phyloP scores from a whole-genome alignment of 2,888 invertebrate species.

The Chrysotoxum bicinctum region DNA sequence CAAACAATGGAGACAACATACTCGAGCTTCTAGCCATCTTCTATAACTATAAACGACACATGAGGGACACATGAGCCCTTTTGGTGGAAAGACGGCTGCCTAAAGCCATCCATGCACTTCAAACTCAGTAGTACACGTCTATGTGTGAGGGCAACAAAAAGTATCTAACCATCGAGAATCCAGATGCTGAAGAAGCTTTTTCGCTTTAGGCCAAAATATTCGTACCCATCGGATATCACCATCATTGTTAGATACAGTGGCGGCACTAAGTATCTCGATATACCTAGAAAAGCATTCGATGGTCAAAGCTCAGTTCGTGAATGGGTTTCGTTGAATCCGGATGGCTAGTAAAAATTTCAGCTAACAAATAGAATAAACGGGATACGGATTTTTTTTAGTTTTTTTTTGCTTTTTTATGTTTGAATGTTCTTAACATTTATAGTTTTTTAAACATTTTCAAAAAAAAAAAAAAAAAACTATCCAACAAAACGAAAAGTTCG shows the following conservation, averaged over 20 bases:
- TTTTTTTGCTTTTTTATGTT: slow-evolving; percentile 33
- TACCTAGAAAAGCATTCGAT: slow-evolving; percentile 79
- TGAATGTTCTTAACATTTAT: not conserved
- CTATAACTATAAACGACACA: not conserved
- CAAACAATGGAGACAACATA: slow-evolving; percentile 38
- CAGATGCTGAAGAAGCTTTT: slow-evolving; percentile 49
- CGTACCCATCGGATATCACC: not conserved
- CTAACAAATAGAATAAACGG: slow-evolving; percentile 39
- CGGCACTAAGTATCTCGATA: slow-evolving; percentile 72
- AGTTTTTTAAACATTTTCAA: not conserved
- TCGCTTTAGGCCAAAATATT: slow-evolving; percentile 40
- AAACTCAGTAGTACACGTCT: not conserved
- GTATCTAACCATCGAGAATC: slow-evolving; percentile 1
- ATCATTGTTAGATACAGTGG: slow-evolving; percentile 51
- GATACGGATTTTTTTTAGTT: slow-evolving; percentile 42
- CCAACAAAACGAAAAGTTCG: not conserved
- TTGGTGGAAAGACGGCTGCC: not conserved
- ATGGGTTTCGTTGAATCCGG: slow-evolving; percentile 81
- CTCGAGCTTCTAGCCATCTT: not conserved
- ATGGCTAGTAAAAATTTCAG: slow-evolving; percentile 74
- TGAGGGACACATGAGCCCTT: slow-evolving; percentile 2
- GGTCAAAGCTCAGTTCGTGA: slow-evolving; percentile 80
- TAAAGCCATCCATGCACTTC: slow-evolving; percentile 12
- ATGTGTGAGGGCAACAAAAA: slow-evolving; percentile 8
- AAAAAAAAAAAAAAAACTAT: no score